Conservation (phyloP, 2,888 invertebrate species). For the Pollenia labialis region DNA sequence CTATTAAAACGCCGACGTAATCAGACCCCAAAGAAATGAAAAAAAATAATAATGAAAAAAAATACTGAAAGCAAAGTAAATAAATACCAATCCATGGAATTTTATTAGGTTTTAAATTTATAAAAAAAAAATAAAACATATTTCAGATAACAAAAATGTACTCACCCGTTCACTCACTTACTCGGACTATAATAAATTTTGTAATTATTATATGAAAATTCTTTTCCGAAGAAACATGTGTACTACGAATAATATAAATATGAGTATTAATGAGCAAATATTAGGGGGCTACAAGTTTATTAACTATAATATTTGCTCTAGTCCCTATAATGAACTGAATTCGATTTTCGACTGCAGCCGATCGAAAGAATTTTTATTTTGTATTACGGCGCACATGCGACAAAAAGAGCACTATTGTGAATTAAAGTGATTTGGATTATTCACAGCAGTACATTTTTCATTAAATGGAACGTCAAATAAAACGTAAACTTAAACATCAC, state of each 20-base stretch:
- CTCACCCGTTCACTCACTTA: background rate
- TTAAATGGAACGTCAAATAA: too few relatives aligned
- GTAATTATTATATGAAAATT: constrained; percentile 4
- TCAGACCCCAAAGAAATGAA: constrained; percentile 37
- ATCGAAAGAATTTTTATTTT: too few relatives aligned
- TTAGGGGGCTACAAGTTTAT: background rate
- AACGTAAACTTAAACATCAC: too few relatives aligned
- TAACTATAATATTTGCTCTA: background rate
- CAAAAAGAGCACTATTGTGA: too few relatives aligned
- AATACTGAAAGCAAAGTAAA: background rate
- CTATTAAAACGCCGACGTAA: constrained; percentile 68
- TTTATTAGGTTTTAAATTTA: constrained; percentile 67
- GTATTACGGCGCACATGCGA: too few relatives aligned
- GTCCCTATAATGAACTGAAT: too few relatives aligned
- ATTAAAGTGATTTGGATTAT: too few relatives aligned
- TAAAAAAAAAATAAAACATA: constrained; percentile 44
- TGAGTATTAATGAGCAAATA: background rate
- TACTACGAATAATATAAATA: background rate
- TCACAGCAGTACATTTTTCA: too few relatives aligned
- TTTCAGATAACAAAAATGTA: constrained; percentile 54
- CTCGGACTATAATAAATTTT: background rate
- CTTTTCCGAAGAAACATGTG: background rate
- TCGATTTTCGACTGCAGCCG: too few relatives aligned
- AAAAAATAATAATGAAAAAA: constrained; percentile 6
- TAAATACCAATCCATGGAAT: constrained; percentile 47